A percentile compares a stretch with the other conserved stretches of the same genome.
Conservation (phyloP, 2,888 invertebrate genomes). For the Parnassius glacialis region DNA sequence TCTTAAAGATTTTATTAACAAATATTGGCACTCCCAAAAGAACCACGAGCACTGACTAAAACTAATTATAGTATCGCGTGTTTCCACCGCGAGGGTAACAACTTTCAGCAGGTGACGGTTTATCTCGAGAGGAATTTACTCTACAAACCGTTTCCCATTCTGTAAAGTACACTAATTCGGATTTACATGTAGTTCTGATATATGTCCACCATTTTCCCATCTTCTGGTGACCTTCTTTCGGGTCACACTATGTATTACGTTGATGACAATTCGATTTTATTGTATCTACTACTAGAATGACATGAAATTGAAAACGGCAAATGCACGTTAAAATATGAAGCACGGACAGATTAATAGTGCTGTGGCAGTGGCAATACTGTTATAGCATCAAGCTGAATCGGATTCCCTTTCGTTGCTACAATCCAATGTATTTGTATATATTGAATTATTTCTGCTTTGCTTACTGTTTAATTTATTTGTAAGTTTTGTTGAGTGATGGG, state of each 20-base stretch:
- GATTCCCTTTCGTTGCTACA: no score
- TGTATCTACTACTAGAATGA: no score
- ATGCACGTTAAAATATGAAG: no score
- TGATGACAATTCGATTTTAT: background rate
- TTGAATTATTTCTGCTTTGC: no score
- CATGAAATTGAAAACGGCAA: no score
- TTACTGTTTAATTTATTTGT: no score
- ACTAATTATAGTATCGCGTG: slow-evolving; percentile 2
- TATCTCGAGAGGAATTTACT: slow-evolving; percentile 13
- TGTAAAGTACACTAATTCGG: background rate
- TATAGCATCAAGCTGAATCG: no score
- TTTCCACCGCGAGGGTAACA: slow-evolving; percentile 18
- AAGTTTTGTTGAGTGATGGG: no score
- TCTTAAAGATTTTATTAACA: background rate
- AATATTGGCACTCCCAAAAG: background rate
- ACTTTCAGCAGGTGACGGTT: slow-evolving; percentile 15
- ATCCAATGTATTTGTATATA: no score
- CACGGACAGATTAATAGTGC: no score
- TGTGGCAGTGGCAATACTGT: no score
- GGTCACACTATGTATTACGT: background rate
- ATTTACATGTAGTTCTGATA: slow-evolving; percentile 1
- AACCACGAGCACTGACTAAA: slow-evolving; percentile 8
- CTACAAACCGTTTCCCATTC: slow-evolving; percentile 10
- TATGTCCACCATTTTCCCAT: slow-evolving; percentile 6
- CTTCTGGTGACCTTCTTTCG: slow-evolving; percentile 3